Conservation (phyloP, 2,888 invertebrate species). For the Phorcus lineatus region DNA sequence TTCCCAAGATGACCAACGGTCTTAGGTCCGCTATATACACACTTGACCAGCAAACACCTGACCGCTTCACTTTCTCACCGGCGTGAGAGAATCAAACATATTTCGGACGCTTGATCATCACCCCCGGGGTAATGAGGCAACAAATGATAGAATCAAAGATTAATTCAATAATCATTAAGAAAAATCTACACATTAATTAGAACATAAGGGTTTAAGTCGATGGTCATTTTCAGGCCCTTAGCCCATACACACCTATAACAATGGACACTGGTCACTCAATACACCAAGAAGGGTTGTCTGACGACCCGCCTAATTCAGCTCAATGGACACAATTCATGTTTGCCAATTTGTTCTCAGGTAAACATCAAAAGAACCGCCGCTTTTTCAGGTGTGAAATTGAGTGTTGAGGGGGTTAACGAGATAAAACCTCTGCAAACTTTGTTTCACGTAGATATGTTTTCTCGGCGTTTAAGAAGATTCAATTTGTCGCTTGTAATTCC, state of each 20-base stretch:
- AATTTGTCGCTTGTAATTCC: background rate
- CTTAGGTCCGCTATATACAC: background rate
- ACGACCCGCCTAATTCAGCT: background rate
- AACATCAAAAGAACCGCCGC: constrained; percentile 19
- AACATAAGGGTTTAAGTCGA: background rate
- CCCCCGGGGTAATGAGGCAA: background rate
- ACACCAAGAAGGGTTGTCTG: background rate
- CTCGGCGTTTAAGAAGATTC: constrained; percentile 5
- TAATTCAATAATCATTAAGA: constrained; percentile 14
- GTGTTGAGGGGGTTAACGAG: constrained; percentile 18
- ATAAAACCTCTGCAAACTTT: background rate
- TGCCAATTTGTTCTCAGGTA: constrained; percentile 15
- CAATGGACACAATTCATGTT: background rate
- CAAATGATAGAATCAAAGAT: background rate
- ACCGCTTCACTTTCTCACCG: background rate
- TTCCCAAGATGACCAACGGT: constrained; percentile 2
- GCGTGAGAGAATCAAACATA: constrained; percentile 21
- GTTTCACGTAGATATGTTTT: constrained; percentile 12
- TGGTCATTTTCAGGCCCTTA: background rate
- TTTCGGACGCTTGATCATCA: background rate
- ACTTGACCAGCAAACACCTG: background rate
- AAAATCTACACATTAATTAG: constrained; percentile 15
- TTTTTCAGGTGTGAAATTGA: constrained; percentile 20
- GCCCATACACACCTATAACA: background rate
- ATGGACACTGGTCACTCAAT: background rate